Evolutionary conservation across 1,140 invertebrate species (phyloP).

Genomic region (Popillia japonica): DNA sequence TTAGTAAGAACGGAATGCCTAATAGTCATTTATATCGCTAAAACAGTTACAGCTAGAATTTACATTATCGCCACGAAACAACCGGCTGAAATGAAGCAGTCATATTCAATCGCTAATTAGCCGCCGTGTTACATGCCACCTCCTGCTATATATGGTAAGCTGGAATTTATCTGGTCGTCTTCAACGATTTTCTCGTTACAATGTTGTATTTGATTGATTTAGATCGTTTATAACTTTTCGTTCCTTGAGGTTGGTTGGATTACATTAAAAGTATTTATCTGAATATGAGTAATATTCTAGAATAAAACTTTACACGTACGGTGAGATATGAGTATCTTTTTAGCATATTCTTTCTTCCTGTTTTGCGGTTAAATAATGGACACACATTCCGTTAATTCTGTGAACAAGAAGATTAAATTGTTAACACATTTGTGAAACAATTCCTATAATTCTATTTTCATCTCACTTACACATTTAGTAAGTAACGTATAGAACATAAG

Average conservation of each 20-base stretch:
- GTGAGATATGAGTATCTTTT: too few species aligned
- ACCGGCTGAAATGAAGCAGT: conserved; percentile 3
- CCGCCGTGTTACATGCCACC: background rate
- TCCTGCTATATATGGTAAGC: conserved; percentile 1
- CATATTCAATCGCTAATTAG: conserved; percentile 15
- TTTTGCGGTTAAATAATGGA: background rate
- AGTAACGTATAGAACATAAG: too few species aligned
- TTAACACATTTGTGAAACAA: too few species aligned
- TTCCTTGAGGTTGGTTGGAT: background rate
- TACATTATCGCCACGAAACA: background rate
- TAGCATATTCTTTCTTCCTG: background rate
- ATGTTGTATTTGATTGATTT: background rate
- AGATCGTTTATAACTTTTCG: background rate
- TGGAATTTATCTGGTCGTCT: background rate
- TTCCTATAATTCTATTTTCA: too few species aligned
- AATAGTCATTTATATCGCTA: background rate
- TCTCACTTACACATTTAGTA: too few species aligned
- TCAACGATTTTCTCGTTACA: background rate
- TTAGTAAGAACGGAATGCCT: conserved; percentile 3
- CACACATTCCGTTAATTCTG: too few species aligned
- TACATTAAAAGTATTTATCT: background rate
- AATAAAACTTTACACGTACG: too few species aligned
- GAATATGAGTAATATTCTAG: background rate
- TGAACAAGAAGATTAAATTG: too few species aligned
- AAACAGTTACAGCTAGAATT: conserved; percentile 18